Conservation (phyloP, 2,888 invertebrate genomes). For the Amphipoea lucens region DNA sequence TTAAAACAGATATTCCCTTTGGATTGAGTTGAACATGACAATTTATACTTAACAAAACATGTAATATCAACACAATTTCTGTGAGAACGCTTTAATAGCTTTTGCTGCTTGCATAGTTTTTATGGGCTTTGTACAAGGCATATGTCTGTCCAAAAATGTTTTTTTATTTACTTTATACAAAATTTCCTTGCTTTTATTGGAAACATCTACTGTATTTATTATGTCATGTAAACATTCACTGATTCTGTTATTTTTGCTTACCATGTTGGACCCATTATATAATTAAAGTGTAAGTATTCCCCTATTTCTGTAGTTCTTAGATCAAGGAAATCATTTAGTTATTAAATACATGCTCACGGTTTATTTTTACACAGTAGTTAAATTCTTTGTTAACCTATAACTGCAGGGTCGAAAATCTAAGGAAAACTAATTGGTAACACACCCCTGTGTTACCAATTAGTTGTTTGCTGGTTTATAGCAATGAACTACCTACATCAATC, state of each 20-base stretch:
- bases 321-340: conserved; percentile 7
- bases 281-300: conserved; percentile 51
- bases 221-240: conserved; percentile 25
- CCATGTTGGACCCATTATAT: conserved; percentile 45
- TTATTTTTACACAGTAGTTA: background rate
- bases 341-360: background rate
- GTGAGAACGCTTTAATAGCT: background rate
- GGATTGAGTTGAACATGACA: background rate
- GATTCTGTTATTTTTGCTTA: conserved; percentile 51
- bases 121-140: conserved; percentile 4
- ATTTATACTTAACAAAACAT: background rate
- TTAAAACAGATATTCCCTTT: background rate
- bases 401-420: conserved; percentile 13
- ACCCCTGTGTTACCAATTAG: background rate
- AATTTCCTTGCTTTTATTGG: background rate
- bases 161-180: background rate
- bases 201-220: conserved; percentile 21
- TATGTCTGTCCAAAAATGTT: conserved; percentile 9
- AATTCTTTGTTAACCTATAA: conserved; percentile 1
- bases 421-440: too few species aligned
- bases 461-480: background rate
- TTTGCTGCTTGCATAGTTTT: conserved; percentile 19
- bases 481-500: background rate
- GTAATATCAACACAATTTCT: conserved; percentile 9
- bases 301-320: conserved; percentile 13